Conservation (phyloP, 2,888 invertebrate species). For the Cordylochernes scorpioides region DNA sequence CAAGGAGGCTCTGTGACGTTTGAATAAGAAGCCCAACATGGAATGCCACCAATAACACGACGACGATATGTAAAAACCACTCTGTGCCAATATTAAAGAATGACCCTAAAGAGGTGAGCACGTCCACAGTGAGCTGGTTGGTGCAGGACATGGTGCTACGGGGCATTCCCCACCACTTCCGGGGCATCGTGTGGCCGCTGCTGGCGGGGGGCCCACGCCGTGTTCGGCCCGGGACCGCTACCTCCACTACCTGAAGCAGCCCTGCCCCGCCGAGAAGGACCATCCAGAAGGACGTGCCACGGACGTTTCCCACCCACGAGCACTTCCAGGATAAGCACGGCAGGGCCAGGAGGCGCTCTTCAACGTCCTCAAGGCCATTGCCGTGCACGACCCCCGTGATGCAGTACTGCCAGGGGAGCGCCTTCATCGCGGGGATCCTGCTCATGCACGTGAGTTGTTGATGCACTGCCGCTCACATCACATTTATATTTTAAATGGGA, state of each 20-base stretch:
- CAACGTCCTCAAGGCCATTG: no score
- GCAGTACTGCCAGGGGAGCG: conserved; percentile 96
- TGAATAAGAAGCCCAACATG: no score
- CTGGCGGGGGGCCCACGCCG: conserved; percentile 64
- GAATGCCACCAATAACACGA: no score
- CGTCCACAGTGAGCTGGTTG: no score
- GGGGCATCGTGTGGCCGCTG: conserved; percentile 90
- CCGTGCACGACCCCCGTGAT: no score
- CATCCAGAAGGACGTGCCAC: conserved; percentile 78
- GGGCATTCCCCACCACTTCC: conserved; percentile 85
- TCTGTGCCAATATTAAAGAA: no score
- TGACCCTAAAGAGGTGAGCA: no score
- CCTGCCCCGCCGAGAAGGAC: conserved; percentile 91
- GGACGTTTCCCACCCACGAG: conserved; percentile 95
- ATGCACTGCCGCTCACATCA: no score
- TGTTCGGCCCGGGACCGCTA: conserved; percentile 82
- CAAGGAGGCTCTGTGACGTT: no score
- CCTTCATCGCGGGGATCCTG: conserved; percentile 89
- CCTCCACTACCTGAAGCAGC: conserved; percentile 80
- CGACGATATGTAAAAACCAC: no score
- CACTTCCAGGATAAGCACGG: conserved; percentile 97
- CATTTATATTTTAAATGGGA: no score
- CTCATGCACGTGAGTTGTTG: no score
- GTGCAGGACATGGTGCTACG: conserved; percentile 68
- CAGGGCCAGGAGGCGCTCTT: conserved; percentile 85